phyloP scores from a whole-genome alignment of 2,797 vertebrate species.

The Crenuchus spilurus region DNA sequence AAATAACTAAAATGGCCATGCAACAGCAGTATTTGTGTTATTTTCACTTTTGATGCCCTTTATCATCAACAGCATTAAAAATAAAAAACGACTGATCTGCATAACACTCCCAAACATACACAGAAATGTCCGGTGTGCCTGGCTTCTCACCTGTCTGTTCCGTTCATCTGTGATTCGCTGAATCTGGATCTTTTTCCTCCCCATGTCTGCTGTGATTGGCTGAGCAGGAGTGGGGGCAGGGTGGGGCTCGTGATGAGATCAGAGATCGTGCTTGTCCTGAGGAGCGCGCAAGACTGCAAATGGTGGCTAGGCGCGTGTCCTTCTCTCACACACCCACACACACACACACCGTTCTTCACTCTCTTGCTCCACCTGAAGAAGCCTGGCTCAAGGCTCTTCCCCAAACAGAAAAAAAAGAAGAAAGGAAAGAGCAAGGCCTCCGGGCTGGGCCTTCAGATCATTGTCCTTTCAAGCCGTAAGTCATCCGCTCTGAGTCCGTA shows the following conservation, averaged over 20 bases:
- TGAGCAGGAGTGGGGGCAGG: slow-evolving; percentile 59
- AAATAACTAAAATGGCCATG: no score
- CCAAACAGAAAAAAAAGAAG: slow-evolving; percentile 57
- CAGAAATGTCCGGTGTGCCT: not conserved
- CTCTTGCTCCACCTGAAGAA: slow-evolving; percentile 54
- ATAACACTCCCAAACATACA: slow-evolving; percentile 1
- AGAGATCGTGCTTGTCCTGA: slow-evolving; percentile 55
- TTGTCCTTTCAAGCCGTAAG: slow-evolving; percentile 66
- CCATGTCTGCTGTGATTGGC: slow-evolving; percentile 83
- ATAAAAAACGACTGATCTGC: no score
- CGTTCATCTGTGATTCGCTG: slow-evolving; percentile 98
- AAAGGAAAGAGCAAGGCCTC: slow-evolving; percentile 66
- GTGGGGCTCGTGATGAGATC: slow-evolving; percentile 50
- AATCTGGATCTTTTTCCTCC: slow-evolving; percentile 99
- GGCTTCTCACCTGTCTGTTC: slow-evolving; percentile 89
- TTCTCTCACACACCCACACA: slow-evolving; percentile 29
- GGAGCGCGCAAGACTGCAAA: slow-evolving; percentile 51
- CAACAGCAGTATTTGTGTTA: no score
- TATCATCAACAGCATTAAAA: no score
- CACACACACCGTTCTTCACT: slow-evolving; percentile 45
- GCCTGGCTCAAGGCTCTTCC: slow-evolving; percentile 57
- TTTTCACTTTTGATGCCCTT: no score
- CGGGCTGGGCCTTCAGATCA: slow-evolving; percentile 73
- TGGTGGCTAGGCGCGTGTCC: slow-evolving; percentile 39
- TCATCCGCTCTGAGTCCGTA: slow-evolving; percentile 64